Base-by-base conservation (phyloP, 2,113 vertebrate species). In the Trematomus loennbergii region DNA sequence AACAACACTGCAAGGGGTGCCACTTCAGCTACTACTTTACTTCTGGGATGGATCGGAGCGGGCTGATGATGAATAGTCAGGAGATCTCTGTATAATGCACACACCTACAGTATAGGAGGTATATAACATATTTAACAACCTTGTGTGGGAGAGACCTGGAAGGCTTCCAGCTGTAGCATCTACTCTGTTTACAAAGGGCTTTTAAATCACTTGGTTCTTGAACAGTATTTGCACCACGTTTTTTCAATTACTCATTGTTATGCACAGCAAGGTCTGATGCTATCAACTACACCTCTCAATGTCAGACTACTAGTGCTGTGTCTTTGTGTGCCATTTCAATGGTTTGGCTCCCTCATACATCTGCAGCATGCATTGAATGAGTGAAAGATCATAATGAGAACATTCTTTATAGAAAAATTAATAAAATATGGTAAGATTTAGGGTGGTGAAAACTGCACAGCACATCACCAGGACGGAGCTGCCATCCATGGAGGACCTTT, bases 1-100 rank as follows among this genome's bases (percentile, higher is more conserved):
- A 94, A 94, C 68, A 57, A 59, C 72, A 48, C 52, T 78, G 85
- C 89, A 94, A 92, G 45, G 29, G 73, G 69, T 67, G 83, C 76
- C 80, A 87, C 69, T 66, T 65, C 29, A 84, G 61, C 78, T 83
- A 49, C 49, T 81, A 81, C 36, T n/a, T 50, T 10, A 53, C 54
- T 17, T 49, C 70, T 40, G 33, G 82, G 75, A 75, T 25, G 22
- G 71, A 59, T 40, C 0, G 29, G 36, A 25, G 72, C 20, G 54
- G 67, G 60, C 60, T 62, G 64, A 65, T 52, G 75, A 75, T 66
- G 40, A 85, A 75, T 49, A 63, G 62, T 53, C 48, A 48, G 18
- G 64, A 58, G 49, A 36, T 68, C 33, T 52, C 49, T 57, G 59
- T 69, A 53, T 78, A 55, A 75, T 68, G 55, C 57, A 43, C 36